A percentile compares a stretch with the other conserved stretches of the same genome.
phyloP scores from a whole-genome alignment of 1,140 invertebrate species.

The Piezodorus guildinii region DNA sequence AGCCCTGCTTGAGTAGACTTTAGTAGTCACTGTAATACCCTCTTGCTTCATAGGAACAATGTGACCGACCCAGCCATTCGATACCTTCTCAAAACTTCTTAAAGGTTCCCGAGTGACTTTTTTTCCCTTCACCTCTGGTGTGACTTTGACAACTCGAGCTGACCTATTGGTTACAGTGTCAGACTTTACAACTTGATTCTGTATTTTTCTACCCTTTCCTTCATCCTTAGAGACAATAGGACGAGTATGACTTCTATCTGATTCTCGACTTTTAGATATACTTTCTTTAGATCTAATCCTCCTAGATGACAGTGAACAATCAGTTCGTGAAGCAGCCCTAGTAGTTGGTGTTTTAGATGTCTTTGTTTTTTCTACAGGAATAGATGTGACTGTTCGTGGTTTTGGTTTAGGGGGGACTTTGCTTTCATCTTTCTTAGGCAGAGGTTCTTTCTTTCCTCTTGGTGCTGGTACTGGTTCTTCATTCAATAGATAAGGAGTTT shows the following conservation, averaged over 20 bases:
- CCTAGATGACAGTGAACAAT: background rate
- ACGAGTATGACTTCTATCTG: background rate
- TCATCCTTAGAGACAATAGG: background rate
- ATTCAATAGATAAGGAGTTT: conserved; percentile 3
- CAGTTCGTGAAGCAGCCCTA: background rate
- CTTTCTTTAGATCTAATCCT: conserved; percentile 1
- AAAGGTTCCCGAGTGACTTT: conserved; percentile 15
- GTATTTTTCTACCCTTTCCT: background rate
- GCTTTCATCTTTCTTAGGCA: background rate
- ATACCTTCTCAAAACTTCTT: conserved; percentile 22
- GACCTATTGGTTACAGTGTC: background rate
- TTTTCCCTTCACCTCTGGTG: conserved; percentile 1
- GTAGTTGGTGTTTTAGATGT: background rate
- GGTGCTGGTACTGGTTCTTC: conserved; percentile 8
- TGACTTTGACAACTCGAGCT: background rate
- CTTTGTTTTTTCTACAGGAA: background rate
- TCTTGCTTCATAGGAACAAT: conserved; percentile 11
- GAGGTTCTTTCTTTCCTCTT: background rate
- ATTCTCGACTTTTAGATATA: background rate
- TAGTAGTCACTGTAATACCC: background rate
- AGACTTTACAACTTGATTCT: too few species aligned
- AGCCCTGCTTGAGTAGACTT: background rate
- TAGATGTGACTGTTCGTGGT: conserved; percentile 1
- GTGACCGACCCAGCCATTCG: conserved; percentile 23
- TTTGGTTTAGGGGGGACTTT: conserved; percentile 1